Conservation (phyloP, 35 echinoderm and acorn worm genomes). For the Heliocidaris erythrogramma region DNA sequence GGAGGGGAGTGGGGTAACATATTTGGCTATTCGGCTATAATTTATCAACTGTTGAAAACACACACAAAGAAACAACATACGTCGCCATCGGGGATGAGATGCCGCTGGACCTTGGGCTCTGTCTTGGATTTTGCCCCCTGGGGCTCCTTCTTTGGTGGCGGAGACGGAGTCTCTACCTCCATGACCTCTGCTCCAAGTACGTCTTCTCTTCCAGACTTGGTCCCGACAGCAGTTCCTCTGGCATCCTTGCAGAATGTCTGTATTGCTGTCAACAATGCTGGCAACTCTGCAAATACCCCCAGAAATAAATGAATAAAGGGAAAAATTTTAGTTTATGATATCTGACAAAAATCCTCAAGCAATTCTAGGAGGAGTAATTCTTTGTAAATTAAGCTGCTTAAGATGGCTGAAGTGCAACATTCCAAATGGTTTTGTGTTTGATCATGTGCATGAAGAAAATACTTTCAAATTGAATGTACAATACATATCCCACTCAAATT, state of each 20-base stretch:
- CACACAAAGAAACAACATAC: slow-evolving; percentile 3
- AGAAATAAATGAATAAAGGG: neutral
- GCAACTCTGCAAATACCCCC: neutral
- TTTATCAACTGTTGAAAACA: slow-evolving; percentile 15
- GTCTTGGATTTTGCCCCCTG: neutral
- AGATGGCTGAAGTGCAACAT: neutral
- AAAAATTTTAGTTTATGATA: neutral
- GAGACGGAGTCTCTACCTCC: neutral
- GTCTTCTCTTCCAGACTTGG: neutral
- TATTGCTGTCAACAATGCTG: neutral
- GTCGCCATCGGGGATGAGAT: neutral
- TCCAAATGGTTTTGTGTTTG: too few species aligned
- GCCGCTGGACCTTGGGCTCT: neutral
- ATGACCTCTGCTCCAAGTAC: neutral
- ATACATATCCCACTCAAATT: too few species aligned
- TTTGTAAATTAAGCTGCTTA: neutral
- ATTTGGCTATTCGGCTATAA: too few species aligned
- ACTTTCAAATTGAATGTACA: too few species aligned
- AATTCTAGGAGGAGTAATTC: slow-evolving; percentile 13
- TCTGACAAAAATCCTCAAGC: neutral
- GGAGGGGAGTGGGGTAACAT: neutral
- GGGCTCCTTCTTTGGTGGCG: neutral
- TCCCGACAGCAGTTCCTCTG: neutral
- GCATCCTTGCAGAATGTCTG: neutral
- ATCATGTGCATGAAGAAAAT: too few species aligned